phyloP scores from a whole-genome alignment of 1,140 invertebrate genomes.

The Tetramorium parvispinum region DNA sequence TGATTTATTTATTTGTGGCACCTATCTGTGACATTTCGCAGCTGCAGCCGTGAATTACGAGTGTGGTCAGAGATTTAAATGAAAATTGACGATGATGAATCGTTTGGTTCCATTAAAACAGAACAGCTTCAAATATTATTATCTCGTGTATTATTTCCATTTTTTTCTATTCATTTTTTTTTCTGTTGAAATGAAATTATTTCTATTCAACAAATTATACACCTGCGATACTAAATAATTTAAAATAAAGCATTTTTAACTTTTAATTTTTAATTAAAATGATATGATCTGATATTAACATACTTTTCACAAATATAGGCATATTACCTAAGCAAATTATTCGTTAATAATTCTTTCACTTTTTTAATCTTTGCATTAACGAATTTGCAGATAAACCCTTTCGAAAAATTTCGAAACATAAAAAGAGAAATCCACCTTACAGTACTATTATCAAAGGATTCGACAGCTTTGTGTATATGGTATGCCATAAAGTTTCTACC shows the following conservation, averaged over 20 bases:
- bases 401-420: neutral
- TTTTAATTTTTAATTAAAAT: neutral
- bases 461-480: neutral
- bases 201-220: constrained; percentile 7
- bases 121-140: neutral
- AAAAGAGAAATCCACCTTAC: neutral
- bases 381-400: neutral
- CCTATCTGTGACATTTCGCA: constrained; percentile 24
- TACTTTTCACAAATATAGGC: neutral
- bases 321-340: neutral
- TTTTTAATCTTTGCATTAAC: neutral
- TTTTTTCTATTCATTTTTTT: neutral
- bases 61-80: constrained; percentile 47
- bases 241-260: neutral
- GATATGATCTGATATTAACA: neutral
- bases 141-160: neutral
- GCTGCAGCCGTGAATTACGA: constrained; percentile 38
- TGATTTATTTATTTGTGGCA: constrained; percentile 50
- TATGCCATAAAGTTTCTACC: constrained; percentile 30
- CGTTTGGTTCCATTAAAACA: constrained; percentile 7
- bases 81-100: constrained; percentile 51
- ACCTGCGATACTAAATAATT: neutral
- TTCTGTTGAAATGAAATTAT: neutral
- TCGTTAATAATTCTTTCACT: neutral
- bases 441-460: neutral